Evolutionary conservation across 2,797 vertebrate genomes (phyloP), one percentile per base, ranked within the genome.

Genomic region (Coilia nasus): DNA sequence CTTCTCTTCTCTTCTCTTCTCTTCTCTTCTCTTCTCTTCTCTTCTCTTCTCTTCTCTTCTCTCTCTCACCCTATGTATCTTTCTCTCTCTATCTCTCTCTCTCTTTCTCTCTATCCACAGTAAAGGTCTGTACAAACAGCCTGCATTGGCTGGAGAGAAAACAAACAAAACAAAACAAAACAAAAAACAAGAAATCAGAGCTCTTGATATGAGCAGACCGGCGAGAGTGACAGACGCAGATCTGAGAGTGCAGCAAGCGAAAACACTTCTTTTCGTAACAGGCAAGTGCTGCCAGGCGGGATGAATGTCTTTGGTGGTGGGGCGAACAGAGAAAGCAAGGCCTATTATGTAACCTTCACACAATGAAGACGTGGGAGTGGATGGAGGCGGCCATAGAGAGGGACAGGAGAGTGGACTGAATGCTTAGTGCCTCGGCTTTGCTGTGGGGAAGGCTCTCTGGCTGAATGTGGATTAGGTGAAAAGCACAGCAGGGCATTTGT

Each of bases 281-380:
- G 28, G 0, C 11, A 75, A 12, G 1, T 44, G 10, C 71, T 78
- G 35, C 31, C 71, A 78, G 35, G 6, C 71, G 15, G 15, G 15
- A 44, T 44, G 71, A 78, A 21, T 21, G 71, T 78, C 71, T 21
- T 5, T 78, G 35, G 31, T 41, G 50, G 14, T 54, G 31, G 28
- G 67, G 14, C 1, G 31, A 25, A 59, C 3, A 59, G 17, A 54
- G 50, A 78, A 11, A 78, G 60, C 54, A 83, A 56, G n/a, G 17
- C 81, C 60, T 82, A 82, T 90, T 89, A 89, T 86, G 85, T 89
- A 89, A 90, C 56, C 81, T 56, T 56, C 47, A 64, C 71, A 87
- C 87, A 85, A 83, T 87, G 84, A 82, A 85, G 82, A 67, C 56
- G 82, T 86, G 87, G 85, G 81, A 82, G 84, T 86, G 81, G 56